Conservation (phyloP, 2,888 invertebrate species). For the Strigamia transsilvanica region DNA sequence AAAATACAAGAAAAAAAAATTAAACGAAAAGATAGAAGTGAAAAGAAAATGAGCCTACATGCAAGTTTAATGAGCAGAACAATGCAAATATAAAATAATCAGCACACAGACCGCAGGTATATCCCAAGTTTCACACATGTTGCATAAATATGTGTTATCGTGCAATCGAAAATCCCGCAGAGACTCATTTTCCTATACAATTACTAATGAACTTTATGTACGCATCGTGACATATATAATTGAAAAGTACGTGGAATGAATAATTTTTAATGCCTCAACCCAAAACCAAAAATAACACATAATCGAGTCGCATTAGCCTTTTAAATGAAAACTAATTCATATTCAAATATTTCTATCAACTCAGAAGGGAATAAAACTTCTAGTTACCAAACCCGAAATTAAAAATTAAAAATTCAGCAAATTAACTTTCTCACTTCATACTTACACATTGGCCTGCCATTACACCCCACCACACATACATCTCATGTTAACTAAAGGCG, state of each 20-base stretch:
- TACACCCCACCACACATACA: no score
- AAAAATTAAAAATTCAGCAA: slow-evolving; percentile 26
- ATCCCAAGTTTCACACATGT: slow-evolving; percentile 20
- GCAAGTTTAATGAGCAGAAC: background rate
- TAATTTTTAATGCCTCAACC: slow-evolving; percentile 5
- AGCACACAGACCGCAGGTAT: slow-evolving; percentile 24
- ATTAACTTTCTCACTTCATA: background rate
- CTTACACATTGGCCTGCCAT: no score
- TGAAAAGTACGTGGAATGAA: background rate
- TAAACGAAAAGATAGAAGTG: no score
- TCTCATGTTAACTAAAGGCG: background rate
- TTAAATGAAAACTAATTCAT: slow-evolving; percentile 5
- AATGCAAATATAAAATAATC: slow-evolving; percentile 25
- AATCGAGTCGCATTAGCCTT: background rate
- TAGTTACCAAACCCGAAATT: background rate
- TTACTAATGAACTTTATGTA: slow-evolving; percentile 26
- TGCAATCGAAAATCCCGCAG: slow-evolving; percentile 21
- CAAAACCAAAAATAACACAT: background rate
- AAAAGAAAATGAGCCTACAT: background rate
- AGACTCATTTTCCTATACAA: slow-evolving; percentile 23
- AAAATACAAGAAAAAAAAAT: background rate
- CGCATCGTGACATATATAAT: background rate
- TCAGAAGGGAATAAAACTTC: background rate
- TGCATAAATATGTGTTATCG: slow-evolving; percentile 25
- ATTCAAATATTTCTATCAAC: background rate